Evolutionary conservation across 2,797 vertebrate genomes (phyloP).

Genomic region (Mus minutoides): DNA sequence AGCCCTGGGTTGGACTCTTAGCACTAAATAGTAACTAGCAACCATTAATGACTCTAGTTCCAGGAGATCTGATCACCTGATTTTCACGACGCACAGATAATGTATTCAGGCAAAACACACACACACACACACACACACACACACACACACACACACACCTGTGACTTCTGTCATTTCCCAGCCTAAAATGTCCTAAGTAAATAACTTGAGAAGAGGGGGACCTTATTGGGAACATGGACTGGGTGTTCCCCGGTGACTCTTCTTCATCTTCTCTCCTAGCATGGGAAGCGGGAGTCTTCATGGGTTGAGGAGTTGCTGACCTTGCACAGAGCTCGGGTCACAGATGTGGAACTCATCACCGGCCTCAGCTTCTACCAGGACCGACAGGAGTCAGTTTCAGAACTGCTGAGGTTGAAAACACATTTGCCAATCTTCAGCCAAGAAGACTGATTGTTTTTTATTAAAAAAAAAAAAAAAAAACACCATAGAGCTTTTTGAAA

Average conservation of each 20-base stretch:
- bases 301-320: conserved; percentile 93
- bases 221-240: not conserved
- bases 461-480: not conserved
- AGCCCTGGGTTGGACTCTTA: not conserved
- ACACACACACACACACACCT: not conserved
- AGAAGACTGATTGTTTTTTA: conserved; percentile 60
- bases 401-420: conserved; percentile 95
- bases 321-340: conserved; percentile 92
- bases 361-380: conserved; percentile 97
- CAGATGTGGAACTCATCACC: conserved; percentile 94
- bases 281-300: conserved; percentile 78
- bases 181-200: not conserved
- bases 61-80: not conserved
- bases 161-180: not conserved
- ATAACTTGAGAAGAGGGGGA: not conserved
- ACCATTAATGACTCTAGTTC: not conserved
- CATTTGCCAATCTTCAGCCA: conserved; percentile 88
- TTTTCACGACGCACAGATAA: not conserved
- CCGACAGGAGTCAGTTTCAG: conserved; percentile 90
- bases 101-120: too few relatives aligned
- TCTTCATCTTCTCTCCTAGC: conserved; percentile 74
- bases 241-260: not conserved
- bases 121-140: too few relatives aligned
- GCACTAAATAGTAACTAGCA: too few relatives aligned
- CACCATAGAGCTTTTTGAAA: conserved; percentile 76